A percentile compares a stretch with the other conserved stretches of the same genome.
Conservation (phyloP, 2,113 vertebrate genomes). For the Neogale vison region DNA sequence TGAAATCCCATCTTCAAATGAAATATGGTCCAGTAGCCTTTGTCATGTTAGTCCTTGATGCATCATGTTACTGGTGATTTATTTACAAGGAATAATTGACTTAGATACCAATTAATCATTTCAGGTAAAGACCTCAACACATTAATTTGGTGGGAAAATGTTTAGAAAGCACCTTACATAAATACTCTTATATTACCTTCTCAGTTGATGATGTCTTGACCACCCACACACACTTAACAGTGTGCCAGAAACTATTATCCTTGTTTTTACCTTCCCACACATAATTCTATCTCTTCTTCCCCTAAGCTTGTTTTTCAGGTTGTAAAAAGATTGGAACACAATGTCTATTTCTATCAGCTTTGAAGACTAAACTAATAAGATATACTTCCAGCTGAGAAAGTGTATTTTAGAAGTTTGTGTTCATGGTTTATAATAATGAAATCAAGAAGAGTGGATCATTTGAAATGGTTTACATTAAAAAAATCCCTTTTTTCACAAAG, state of each 20-base stretch:
- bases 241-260: background rate
- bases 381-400: constrained; percentile 52
- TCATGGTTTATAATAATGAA: constrained; percentile 49
- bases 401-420: constrained; percentile 44
- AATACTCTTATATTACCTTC: background rate
- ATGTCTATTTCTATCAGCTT: constrained; percentile 61
- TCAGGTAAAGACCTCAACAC: background rate
- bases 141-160: background rate
- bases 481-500: background rate
- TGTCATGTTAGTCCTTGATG: background rate
- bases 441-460: constrained; percentile 3
- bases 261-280: constrained; percentile 54
- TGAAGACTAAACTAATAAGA: constrained; percentile 26
- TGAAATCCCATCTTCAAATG: background rate
- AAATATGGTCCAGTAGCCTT: background rate
- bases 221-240: background rate
- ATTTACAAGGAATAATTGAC: background rate
- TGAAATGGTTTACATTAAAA: constrained; percentile 14
- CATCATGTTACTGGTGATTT: background rate
- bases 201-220: constrained; percentile 15
- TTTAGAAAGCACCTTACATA: background rate
- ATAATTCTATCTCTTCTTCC: constrained; percentile 1
- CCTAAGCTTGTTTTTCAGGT: constrained; percentile 40
- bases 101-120: background rate
- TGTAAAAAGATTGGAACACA: constrained; percentile 31